These are phyloP conservation scores for Chlorops oryzae DNA, from an alignment of 1,140 invertebrate species.

Conservation along the genomic window DNA sequence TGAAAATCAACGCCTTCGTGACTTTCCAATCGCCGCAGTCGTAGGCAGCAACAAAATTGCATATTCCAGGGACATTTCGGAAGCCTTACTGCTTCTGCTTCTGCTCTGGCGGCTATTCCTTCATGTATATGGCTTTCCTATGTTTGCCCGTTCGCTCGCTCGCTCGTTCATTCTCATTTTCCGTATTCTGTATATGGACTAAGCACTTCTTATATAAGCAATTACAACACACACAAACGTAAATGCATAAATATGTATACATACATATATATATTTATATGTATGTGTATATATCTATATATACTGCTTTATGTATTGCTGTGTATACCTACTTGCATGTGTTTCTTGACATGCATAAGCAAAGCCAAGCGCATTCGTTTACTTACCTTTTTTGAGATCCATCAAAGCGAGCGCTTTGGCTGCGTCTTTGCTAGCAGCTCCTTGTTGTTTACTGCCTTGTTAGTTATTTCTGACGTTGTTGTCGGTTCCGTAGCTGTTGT, in stretches of 20 bases:
- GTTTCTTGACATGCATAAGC: too few relatives aligned
- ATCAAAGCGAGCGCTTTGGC: conserved; percentile 27
- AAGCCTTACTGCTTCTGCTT: too few relatives aligned
- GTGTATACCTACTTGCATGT: conserved; percentile 4
- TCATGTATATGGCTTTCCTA: too few relatives aligned
- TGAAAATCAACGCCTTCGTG: conserved; percentile 13
- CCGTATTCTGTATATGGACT: too few relatives aligned
- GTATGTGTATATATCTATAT: conserved; percentile 6
- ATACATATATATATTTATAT: background rate
- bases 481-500: conserved; percentile 9
- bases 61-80: conserved; percentile 11
- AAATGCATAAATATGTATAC: background rate
- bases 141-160: background rate
- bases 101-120: too few relatives aligned
- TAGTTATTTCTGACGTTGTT: background rate
- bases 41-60: conserved; percentile 10
- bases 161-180: background rate
- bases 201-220: too few relatives aligned
- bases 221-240: too few relatives aligned
- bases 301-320: background rate
- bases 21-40: conserved; percentile 14
- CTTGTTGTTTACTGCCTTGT: too few relatives aligned
- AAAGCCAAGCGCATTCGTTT: conserved; percentile 4
- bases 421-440: conserved; percentile 11
- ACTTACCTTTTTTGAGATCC: conserved; percentile 29